A percentile compares a stretch with the other conserved stretches of the same genome.
Evolutionary conservation across 2,113 vertebrate genomes (phyloP).

Genomic region (Oryzias javanicus): DNA sequence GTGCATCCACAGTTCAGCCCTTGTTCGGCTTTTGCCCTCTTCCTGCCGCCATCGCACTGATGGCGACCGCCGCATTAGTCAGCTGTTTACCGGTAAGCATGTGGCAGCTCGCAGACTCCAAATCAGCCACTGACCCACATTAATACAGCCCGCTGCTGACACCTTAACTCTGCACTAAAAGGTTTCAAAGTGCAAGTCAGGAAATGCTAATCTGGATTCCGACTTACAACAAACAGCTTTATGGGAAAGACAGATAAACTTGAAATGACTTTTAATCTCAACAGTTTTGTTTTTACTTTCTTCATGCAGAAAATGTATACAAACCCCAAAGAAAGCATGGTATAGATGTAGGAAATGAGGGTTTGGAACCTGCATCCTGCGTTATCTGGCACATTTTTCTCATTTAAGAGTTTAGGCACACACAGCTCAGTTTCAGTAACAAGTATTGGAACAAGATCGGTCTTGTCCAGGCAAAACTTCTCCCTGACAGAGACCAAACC

Average conservation of each 20-base stretch:
- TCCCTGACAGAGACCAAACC: conserved; percentile 37
- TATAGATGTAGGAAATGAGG: not conserved
- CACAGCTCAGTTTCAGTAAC: not conserved
- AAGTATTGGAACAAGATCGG: conserved; percentile 30
- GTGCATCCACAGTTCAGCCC: conserved; percentile 55
- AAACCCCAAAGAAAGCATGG: no score
- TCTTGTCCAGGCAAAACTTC: conserved; percentile 42
- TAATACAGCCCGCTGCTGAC: not conserved
- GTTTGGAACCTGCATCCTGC: conserved; percentile 1
- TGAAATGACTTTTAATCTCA: not conserved
- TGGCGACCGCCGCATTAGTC: conserved; percentile 24
- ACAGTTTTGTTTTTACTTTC: not conserved
- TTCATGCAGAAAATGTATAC: not conserved
- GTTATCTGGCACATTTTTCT: conserved; percentile 30
- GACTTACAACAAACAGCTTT: not conserved
- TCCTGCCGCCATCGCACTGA: conserved; percentile 11
- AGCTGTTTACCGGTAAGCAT: conserved; percentile 40
- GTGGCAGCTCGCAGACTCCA: conserved; percentile 35
- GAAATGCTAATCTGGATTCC: not conserved
- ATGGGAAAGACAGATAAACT: not conserved
- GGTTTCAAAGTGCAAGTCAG: not conserved
- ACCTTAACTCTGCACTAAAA: conserved; percentile 7
- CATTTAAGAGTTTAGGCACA: conserved; percentile 7
- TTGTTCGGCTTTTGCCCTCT: conserved; percentile 14
- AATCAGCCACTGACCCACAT: conserved; percentile 36